Conservation (phyloP, 2,113 vertebrate genomes). For the Eidolon helvum region DNA sequence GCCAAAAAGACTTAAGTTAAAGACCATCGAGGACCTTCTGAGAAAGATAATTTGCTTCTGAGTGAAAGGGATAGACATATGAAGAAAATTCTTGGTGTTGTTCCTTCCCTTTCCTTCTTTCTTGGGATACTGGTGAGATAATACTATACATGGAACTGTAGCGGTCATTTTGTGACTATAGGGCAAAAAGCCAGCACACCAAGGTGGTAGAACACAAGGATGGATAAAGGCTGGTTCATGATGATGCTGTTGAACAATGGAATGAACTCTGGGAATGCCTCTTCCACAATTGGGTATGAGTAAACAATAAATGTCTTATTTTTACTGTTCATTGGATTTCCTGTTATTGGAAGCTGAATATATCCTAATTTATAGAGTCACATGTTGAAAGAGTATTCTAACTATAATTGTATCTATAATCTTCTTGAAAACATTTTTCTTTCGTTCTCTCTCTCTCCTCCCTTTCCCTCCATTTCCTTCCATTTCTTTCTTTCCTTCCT, state of each 20-base stretch:
- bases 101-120: neutral
- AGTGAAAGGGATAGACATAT: neutral
- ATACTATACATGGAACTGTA: neutral
- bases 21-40: neutral
- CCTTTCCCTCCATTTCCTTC: neutral
- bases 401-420: neutral
- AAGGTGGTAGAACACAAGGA: neutral
- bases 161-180: neutral
- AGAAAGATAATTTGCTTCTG: constrained; percentile 3
- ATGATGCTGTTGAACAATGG: neutral
- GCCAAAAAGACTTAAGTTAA: neutral
- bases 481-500: neutral
- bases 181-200: neutral
- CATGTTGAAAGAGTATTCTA: neutral
- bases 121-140: neutral
- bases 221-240: neutral
- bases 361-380: neutral
- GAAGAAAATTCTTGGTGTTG: neutral
- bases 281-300: neutral
- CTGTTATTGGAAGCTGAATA: neutral
- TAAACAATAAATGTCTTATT: neutral
- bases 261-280: neutral
- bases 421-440: neutral
- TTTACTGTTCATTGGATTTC: neutral
- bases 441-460: too few species aligned